Evolutionary conservation across 2,797 vertebrate genomes (phyloP), one percentile per base, ranked within the genome.

Genomic region (Sebastes oblongus): DNA sequence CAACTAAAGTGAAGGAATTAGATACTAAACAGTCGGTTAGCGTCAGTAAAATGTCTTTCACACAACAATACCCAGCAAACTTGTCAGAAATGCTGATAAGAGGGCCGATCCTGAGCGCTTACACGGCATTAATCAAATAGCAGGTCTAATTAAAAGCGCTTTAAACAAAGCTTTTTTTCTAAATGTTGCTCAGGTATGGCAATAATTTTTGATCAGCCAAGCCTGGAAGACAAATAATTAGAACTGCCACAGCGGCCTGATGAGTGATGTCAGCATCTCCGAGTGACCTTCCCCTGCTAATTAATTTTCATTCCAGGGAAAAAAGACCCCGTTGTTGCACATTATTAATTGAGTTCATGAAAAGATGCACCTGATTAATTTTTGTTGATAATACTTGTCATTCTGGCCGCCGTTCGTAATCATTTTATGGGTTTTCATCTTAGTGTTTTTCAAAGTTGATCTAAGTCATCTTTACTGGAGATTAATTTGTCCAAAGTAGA

Each of bases 301-400:
- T 99, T 99, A 99, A 99, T 99, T 99, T 98, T 99, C 98, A 98
- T 99, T 97, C 97, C 96, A 97, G 96, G 97, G 97, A 97, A 98
- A 98, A 99, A 98, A 98, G 97, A 96, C 96, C 97, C 97, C 97
- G 97, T 99, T 99, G 97, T 98, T 99, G 97, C 98, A 98, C 97
- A 97, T 99, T 99, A 99, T 99, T 99, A 99, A 99, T 99, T 99
- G 98, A 99, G 98, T 99, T 99, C 98, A 99, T 97, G 98, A 99
- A 98, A 99, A 99, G 98, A 99, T 99, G 97, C 97, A 97, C 97
- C 98, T 99, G 98, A 99, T 99, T 99, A 99, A 99, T 99, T 99
- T 99, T 99, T 99, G 98, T 99, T 99, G 98, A 99, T 99, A 99
- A 99, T 99, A 98, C 98, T 98, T 99, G 98, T 99, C 98, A 99